phyloP scores from a whole-genome alignment of 1,140 invertebrate species.

The Ceratina japonica region DNA sequence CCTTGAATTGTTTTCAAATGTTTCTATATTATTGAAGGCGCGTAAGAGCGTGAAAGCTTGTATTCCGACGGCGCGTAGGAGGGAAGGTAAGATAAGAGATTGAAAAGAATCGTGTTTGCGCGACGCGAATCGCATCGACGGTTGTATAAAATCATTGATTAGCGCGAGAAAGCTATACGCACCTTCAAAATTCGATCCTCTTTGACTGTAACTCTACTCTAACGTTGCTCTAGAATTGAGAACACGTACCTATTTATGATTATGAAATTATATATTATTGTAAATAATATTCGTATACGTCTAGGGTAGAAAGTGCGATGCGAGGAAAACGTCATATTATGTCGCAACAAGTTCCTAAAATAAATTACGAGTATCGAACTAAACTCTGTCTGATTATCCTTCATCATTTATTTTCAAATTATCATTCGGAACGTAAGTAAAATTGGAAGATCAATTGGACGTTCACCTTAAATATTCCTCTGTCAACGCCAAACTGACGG shows the following conservation, averaged over 20 bases:
- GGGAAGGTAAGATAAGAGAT: background rate
- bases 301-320: constrained; percentile 68
- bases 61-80: background rate
- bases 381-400: constrained; percentile 2
- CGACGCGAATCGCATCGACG: background rate
- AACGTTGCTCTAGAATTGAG: constrained; percentile 30
- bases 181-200: constrained; percentile 8
- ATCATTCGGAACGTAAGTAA: too few species aligned
- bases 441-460: too few species aligned
- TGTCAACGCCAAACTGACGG: too few species aligned
- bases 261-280: constrained; percentile 48
- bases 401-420: constrained; percentile 14
- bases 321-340: constrained; percentile 65
- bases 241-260: constrained; percentile 59
- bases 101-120: background rate
- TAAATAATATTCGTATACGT: constrained; percentile 69
- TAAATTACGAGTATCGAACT: constrained; percentile 68
- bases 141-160: constrained; percentile 19
- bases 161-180: background rate
- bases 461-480: too few species aligned
- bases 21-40: background rate
- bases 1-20: background rate
- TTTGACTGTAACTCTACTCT: constrained; percentile 28
- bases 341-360: constrained; percentile 75
- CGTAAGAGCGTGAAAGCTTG: background rate